Conservation (phyloP, 2,888 invertebrate species). For the Pogonocherus hispidulus region DNA sequence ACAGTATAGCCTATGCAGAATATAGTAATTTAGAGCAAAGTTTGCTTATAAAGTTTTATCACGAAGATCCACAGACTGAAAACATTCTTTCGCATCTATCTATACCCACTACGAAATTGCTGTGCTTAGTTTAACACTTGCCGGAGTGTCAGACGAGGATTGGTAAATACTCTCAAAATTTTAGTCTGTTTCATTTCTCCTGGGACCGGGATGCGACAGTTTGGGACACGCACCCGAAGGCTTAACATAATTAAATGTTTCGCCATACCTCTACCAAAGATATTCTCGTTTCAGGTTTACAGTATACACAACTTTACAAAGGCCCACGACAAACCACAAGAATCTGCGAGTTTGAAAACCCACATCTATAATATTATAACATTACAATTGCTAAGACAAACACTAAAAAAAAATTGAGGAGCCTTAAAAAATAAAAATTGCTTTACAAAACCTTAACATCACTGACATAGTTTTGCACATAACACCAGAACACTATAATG, state of each 20-base stretch:
- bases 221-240: background rate
- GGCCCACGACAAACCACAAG: no score
- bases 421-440: no score
- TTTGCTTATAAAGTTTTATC: conserved; percentile 17
- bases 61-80: conserved; percentile 4
- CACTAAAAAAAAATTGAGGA: no score
- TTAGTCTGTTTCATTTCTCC: background rate
- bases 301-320: no score
- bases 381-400: no score
- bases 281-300: no score
- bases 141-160: background rate
- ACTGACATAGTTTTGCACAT: no score
- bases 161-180: conserved; percentile 13
- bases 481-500: no score
- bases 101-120: conserved; percentile 16
- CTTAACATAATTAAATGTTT: conserved; percentile 2
- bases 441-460: no score
- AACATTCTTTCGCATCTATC: conserved; percentile 21
- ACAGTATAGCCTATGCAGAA: background rate
- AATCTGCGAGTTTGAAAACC: no score
- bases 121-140: conserved; percentile 9
- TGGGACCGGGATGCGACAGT: background rate
- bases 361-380: no score
- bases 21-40: conserved; percentile 17
- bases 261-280: background rate